Conservation (phyloP, 1,140 invertebrate species). For the Rhagoletis pomonella region DNA sequence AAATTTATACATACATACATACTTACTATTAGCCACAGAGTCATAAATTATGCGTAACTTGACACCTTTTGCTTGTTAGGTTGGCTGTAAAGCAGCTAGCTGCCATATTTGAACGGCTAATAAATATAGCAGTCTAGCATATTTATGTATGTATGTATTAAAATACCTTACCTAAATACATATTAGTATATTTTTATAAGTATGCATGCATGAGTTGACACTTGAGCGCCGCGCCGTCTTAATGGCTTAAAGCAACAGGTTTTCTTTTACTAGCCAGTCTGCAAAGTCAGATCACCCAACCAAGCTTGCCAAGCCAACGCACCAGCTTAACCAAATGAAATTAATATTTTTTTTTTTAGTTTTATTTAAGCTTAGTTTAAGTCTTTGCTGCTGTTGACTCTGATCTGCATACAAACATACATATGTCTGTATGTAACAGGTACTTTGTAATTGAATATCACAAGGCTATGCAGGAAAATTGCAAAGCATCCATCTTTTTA, state of each 20-base stretch:
- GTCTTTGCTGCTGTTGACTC: background rate
- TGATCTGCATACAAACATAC: no score
- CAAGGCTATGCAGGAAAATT: conserved; percentile 27
- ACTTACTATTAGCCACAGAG: conserved; percentile 44
- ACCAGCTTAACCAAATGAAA: conserved; percentile 12
- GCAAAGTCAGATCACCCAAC: background rate
- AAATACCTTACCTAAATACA: no score
- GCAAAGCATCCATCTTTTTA: conserved; percentile 14
- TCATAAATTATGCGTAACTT: conserved; percentile 73
- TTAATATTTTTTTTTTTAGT: background rate
- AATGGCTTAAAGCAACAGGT: conserved; percentile 40
- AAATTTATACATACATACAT: no score
- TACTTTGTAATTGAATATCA: conserved; percentile 16
- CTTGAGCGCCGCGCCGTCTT: conserved; percentile 46
- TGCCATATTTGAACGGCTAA: conserved; percentile 51
- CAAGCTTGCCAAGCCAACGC: background rate
- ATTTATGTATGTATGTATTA: no score
- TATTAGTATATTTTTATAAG: background rate
- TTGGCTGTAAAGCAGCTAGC: conserved; percentile 34
- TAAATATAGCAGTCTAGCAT: conserved; percentile 46
- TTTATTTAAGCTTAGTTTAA: background rate
- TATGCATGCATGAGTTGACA: conserved; percentile 17
- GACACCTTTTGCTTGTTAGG: conserved; percentile 71
- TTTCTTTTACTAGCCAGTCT: background rate
- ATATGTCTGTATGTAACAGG: background rate